These are phyloP conservation scores for Drosophila emarginata DNA, from an alignment of 2,888 invertebrate genomes.

Conservation along the genomic window DNA sequence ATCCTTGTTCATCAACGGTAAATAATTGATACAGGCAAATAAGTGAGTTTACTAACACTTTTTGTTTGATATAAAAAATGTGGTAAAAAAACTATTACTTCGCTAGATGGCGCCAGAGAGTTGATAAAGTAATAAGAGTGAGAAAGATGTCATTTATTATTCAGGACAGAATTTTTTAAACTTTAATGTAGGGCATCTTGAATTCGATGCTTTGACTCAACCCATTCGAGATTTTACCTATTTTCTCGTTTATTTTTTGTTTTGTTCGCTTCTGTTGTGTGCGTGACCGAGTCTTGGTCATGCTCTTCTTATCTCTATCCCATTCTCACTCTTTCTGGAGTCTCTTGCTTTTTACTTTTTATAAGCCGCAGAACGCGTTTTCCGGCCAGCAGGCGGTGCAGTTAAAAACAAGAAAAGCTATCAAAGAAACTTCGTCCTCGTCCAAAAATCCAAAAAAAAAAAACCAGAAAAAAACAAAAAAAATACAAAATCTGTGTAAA, in stretches of 20 bases:
- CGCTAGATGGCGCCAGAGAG: no score
- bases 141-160: no score
- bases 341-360: slow-evolving; percentile 37
- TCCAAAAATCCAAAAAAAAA: not conserved
- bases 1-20: no score
- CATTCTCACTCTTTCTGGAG: not conserved
- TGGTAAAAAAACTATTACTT: no score
- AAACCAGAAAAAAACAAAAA: not conserved
- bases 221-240: no score
- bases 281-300: slow-evolving; percentile 54
- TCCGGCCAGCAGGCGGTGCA: slow-evolving; percentile 69
- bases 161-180: no score
- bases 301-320: slow-evolving; percentile 34
- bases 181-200: no score
- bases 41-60: no score
- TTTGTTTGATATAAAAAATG: no score
- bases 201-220: no score
- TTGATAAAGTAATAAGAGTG: no score
- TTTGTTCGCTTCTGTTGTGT: slow-evolving; percentile 20
- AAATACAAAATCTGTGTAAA: slow-evolving; percentile 13
- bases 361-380: slow-evolving; percentile 67
- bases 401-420: slow-evolving; percentile 70
- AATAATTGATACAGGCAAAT: no score
- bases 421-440: slow-evolving; percentile 34
- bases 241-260: not conserved